Evolutionary conservation across 2,888 invertebrate species (phyloP).

Genomic region (Dorcus parallelipipedus): DNA sequence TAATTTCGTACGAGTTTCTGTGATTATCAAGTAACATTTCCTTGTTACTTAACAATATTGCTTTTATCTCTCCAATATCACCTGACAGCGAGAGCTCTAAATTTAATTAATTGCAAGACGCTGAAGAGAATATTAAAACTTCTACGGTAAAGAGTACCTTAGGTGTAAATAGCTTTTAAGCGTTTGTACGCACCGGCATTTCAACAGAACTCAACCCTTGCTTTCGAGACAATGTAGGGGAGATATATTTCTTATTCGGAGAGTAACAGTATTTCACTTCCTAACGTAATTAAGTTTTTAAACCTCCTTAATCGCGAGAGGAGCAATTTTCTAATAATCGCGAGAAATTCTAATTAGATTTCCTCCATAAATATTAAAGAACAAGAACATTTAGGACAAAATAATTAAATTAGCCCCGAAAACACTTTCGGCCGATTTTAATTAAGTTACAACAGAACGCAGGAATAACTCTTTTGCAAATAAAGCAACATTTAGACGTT

Average conservation of each 20-base stretch:
- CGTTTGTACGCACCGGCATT: too few species aligned
- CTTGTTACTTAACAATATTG: too few species aligned
- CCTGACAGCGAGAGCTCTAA: too few species aligned
- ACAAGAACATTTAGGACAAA: constrained; percentile 19
- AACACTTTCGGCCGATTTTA: constrained; percentile 25
- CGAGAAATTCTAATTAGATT: constrained; percentile 25
- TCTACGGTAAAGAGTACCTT: too few species aligned
- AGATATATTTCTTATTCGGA: background rate
- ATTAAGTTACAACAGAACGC: constrained; percentile 21
- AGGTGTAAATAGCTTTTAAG: too few species aligned
- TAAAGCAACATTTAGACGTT: constrained; percentile 12
- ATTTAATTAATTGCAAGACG: too few species aligned
- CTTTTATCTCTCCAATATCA: too few species aligned
- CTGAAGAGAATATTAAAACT: too few species aligned
- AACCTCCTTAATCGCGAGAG: constrained; percentile 19
- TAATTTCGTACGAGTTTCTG: too few species aligned
- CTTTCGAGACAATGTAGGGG: too few species aligned
- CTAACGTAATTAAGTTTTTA: constrained; percentile 16
- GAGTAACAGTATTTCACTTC: constrained; percentile 8
- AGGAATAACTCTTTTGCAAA: constrained; percentile 14
- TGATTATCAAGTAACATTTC: too few species aligned
- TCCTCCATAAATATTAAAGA: constrained; percentile 25
- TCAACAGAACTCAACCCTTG: too few species aligned
- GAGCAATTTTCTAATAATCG: constrained; percentile 24
- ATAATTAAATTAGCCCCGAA: constrained; percentile 28